phyloP scores from a whole-genome alignment of 1,140 invertebrate species.

The Palaemon carinicauda region DNA sequence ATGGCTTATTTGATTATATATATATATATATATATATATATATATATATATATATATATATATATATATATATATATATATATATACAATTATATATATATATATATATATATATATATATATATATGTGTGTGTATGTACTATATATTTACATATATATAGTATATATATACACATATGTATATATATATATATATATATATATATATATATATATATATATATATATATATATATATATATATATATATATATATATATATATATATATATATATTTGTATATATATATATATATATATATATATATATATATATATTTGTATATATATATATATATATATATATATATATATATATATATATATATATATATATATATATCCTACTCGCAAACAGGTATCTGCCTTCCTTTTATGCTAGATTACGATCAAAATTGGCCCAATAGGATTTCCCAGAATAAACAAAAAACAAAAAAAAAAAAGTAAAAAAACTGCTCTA shows the following conservation, averaged over 20 bases:
- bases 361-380: neutral
- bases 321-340: neutral
- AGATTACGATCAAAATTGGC: too few relatives aligned
- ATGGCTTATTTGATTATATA: too few relatives aligned
- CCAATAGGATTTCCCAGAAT: too few relatives aligned
- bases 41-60: neutral
- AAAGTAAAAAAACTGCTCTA: too few relatives aligned
- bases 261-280: neutral
- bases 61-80: neutral
- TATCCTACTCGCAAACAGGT: too few relatives aligned
- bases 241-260: neutral
- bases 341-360: conserved; percentile 4
- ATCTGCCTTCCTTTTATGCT: too few relatives aligned
- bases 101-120: neutral
- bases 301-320: neutral
- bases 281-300: neutral
- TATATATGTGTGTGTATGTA: neutral
- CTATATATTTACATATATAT: too few relatives aligned
- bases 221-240: neutral
- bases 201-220: neutral
- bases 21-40: too few relatives aligned
- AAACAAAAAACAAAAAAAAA: too few relatives aligned
- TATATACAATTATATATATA: neutral
- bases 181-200: neutral
- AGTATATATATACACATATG: neutral